Percentiles rank a stretch among this genome's conserved stretches.
phyloP scores from a whole-genome alignment of 2,797 vertebrate species.

The Anguilla marmorata region DNA sequence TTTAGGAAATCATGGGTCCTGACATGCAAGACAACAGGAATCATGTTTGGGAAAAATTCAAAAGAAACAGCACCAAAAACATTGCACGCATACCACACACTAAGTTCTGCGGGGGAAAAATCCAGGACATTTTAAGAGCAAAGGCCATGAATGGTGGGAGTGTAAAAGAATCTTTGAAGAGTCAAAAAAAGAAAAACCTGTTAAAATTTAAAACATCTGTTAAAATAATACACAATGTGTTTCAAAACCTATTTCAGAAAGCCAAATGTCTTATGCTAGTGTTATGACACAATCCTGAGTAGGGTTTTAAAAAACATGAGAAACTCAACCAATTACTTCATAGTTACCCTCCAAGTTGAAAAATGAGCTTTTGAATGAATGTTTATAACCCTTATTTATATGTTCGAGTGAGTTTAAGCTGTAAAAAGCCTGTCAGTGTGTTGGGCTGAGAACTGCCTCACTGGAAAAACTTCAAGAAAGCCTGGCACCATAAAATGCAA shows the following conservation, averaged over 20 bases:
- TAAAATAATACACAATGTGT: neutral
- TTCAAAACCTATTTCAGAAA: neutral
- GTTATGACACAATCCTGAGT: neutral
- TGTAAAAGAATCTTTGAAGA: neutral
- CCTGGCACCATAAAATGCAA: neutral
- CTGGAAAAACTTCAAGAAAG: neutral
- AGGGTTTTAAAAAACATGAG: neutral
- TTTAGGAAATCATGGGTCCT: neutral
- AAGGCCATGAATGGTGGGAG: neutral
- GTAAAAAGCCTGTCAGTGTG: neutral
- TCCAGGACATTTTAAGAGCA: constrained; percentile 12
- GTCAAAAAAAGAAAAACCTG: neutral
- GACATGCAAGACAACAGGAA: neutral
- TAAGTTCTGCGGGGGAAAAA: neutral
- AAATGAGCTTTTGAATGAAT: constrained; percentile 9
- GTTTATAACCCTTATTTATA: constrained; percentile 1
- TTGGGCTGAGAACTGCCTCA: neutral
- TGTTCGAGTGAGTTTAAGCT: neutral
- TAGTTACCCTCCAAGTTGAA: neutral
- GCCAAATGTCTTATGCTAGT: constrained; percentile 7
- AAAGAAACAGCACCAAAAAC: neutral
- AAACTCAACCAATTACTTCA: neutral
- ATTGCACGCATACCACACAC: neutral
- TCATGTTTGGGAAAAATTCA: neutral
- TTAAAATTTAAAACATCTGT: neutral